Base-by-base conservation (phyloP, 1,140 invertebrate species). In the Dendroctonus ponderosae region DNA sequence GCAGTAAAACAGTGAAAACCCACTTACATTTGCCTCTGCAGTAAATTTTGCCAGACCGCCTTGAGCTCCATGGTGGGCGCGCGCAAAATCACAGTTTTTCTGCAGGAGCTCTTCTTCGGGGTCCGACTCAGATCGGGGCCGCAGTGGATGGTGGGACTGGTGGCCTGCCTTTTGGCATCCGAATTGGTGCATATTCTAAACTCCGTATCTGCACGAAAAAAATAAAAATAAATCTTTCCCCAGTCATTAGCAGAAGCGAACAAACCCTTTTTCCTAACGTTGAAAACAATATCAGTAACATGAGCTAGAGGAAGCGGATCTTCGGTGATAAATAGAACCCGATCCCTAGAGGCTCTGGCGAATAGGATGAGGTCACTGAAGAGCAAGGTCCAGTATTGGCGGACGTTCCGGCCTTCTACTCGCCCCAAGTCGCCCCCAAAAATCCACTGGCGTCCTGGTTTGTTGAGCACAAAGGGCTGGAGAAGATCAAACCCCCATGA, bases 11-110 rank as follows among this genome's bases (percentile, higher is more conserved):
- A 44, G 6, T 43, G 6, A 7, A 37, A 67, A 65, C 52, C 38
- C 9, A 82, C 86, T 87, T 82, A 93, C 91, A 93, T 91, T 80
- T 93, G 91, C 64, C 91, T 82, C 71, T 93, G 90, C 8, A 93
- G 82, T n/a, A 93, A 82, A 74, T 91, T 93, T 76, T 93, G 91
- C 92, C 91, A 94, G 3, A 93, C 90, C 14, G 91, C 91, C 76
- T 94, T 94, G 6, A 92, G 78, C 76, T 94, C 92, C 44, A 88
- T 82, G 0, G 87, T 91, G 0, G 91, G 91, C 0, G 92, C 91
- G 39, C 91, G 80, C 7, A 93, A 77, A 0, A 90, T 84, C 3
- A 93, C 78, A 5, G 89, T 86, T 71, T 89, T 82, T 68, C 87
- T 84, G 51, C 86, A 80, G 0, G 82, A 80, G 9, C 84, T 84